Conservation (phyloP, 2,113 vertebrate species). For the Toxotes jaculatrix region DNA sequence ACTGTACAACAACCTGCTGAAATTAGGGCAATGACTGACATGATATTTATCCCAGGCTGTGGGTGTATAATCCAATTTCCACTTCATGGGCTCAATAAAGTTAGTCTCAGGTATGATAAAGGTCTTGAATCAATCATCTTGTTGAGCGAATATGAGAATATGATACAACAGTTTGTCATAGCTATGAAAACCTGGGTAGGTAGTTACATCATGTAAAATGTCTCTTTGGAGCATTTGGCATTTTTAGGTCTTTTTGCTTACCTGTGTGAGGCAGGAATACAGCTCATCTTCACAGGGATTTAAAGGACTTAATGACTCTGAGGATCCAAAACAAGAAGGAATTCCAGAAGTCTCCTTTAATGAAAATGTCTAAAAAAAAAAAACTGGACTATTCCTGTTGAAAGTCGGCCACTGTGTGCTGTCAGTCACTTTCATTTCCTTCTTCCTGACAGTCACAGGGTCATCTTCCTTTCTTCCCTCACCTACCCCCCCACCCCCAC, state of each 20-base stretch:
- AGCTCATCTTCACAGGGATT: constrained; percentile 55
- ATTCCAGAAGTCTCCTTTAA: constrained; percentile 9
- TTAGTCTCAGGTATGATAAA: constrained; percentile 1
- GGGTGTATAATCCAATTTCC: constrained; percentile 3
- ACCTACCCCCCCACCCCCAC: too few species aligned
- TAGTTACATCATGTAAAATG: neutral
- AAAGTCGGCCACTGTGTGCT: neutral
- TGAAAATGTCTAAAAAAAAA: neutral
- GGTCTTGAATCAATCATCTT: neutral
- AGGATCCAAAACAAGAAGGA: neutral
- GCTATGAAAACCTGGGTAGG: neutral
- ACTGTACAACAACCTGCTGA: neutral
- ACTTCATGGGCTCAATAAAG: neutral
- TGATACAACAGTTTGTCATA: neutral
- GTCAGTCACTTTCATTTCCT: neutral
- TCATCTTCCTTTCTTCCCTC: neutral
- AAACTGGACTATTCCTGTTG: neutral
- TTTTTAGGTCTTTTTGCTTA: constrained; percentile 31
- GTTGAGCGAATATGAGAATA: neutral
- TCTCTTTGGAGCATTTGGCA: neutral
- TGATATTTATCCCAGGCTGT: neutral
- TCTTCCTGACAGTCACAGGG: constrained; percentile 9
- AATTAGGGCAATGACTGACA: neutral
- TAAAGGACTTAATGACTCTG: neutral
- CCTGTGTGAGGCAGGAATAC: constrained; percentile 68